Evolutionary conservation across 2,797 vertebrate species (phyloP).

Genomic region (Prionace glauca): DNA sequence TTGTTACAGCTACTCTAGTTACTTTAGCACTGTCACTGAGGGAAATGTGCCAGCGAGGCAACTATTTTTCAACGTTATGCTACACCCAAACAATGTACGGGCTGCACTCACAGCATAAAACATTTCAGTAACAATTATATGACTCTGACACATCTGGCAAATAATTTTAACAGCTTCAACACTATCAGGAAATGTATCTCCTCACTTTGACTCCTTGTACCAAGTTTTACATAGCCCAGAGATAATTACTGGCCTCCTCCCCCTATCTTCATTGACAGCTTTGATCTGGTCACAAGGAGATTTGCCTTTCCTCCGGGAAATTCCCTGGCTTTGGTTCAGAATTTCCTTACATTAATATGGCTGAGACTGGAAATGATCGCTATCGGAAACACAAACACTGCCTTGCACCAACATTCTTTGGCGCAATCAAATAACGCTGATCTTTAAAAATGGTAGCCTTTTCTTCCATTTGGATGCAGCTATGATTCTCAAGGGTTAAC

Average conservation of each 20-base stretch:
- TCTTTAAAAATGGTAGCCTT: neutral
- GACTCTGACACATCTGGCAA: neutral
- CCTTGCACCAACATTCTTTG: neutral
- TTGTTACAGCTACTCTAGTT: neutral
- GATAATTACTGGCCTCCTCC: neutral
- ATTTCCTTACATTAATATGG: neutral
- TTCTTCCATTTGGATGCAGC: neutral
- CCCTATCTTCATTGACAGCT: neutral
- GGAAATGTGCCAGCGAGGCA: neutral
- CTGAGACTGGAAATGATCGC: neutral
- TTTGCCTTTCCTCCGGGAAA: neutral
- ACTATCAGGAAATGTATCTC: neutral
- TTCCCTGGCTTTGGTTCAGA: neutral
- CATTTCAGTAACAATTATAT: neutral
- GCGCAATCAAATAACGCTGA: neutral
- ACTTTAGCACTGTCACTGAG: neutral
- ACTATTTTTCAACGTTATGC: neutral
- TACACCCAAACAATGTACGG: neutral
- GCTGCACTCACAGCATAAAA: neutral
- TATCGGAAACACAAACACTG: neutral
- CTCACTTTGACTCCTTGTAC: neutral
- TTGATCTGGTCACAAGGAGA: neutral
- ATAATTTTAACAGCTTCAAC: neutral
- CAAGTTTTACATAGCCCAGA: neutral
- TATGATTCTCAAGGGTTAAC: neutral